phyloP scores from a whole-genome alignment of 2,113 vertebrate genomes.

The Anhinga rufa region DNA sequence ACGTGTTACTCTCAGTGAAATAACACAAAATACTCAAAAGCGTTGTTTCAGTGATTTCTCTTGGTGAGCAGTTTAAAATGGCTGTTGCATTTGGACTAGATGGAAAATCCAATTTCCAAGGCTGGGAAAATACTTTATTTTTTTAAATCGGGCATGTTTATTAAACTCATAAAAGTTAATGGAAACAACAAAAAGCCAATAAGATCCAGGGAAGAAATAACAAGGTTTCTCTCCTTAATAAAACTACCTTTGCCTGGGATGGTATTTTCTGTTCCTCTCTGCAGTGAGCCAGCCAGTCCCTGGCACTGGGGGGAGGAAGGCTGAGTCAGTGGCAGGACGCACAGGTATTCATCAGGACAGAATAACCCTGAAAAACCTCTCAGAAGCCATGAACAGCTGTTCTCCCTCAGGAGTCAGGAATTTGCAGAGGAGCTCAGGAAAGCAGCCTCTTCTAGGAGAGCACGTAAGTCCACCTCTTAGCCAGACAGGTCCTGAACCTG shows the following conservation, averaged over 20 bases:
- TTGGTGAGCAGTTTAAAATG: not conserved
- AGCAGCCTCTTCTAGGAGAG: not conserved
- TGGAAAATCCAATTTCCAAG: slow-evolving; percentile 18
- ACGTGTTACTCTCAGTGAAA: not conserved
- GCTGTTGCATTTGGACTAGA: not conserved
- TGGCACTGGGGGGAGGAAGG: not conserved
- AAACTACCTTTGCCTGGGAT: not conserved
- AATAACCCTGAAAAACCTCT: not conserved
- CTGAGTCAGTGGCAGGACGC: not conserved
- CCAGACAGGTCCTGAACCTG: not conserved
- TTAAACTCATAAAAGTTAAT: slow-evolving; percentile 37
- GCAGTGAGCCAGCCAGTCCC: not conserved
- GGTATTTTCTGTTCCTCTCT: not conserved
- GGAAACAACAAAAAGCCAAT: not conserved
- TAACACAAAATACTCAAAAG: not conserved
- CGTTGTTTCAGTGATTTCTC: not conserved
- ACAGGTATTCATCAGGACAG: not conserved
- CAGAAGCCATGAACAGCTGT: not conserved
- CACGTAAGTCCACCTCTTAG: fast-evolving
- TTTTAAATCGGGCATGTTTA: slow-evolving; percentile 4
- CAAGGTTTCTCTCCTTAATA: not conserved
- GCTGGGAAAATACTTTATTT: not conserved
- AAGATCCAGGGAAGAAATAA: not conserved
- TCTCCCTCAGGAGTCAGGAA: not conserved
- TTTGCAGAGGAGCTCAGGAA: not conserved